Conservation (phyloP, 2,888 invertebrate species). For the Eupithecia subfuscata region DNA sequence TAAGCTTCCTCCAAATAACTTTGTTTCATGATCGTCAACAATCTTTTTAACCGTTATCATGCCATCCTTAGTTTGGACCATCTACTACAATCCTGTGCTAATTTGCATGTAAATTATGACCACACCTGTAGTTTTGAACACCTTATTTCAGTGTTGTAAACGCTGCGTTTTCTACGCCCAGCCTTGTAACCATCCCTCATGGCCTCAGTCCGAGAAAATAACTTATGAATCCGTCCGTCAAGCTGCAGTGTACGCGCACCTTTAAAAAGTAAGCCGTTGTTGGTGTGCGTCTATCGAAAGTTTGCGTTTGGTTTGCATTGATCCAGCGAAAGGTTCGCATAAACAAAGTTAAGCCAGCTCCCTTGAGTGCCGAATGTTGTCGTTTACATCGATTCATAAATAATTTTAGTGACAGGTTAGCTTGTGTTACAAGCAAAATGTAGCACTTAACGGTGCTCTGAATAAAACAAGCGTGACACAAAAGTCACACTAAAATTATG, state of each 20-base stretch:
- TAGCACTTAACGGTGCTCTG: background rate
- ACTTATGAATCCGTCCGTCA: background rate
- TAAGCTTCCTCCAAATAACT: background rate
- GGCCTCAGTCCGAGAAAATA: too few species aligned
- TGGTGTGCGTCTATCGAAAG: slow-evolving; percentile 5
- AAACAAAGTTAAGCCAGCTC: slow-evolving; percentile 9
- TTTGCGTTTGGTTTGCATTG: slow-evolving; percentile 8
- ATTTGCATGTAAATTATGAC: too few species aligned
- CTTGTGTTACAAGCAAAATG: background rate
- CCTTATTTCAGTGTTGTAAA: too few species aligned
- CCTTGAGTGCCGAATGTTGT: slow-evolving; percentile 11
- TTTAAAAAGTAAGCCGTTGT: background rate
- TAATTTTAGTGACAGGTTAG: slow-evolving; percentile 6
- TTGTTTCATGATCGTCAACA: background rate
- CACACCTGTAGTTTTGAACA: too few species aligned
- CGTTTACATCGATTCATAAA: slow-evolving; percentile 11
- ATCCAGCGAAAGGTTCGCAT: slow-evolving; percentile 9
- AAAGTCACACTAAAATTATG: background rate
- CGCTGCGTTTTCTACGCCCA: too few species aligned
- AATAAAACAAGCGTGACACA: background rate
- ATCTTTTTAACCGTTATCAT: too few species aligned
- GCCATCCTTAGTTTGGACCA: too few species aligned
- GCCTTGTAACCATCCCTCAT: too few species aligned
- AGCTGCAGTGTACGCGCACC: background rate
- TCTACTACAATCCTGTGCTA: too few species aligned